phyloP scores from a whole-genome alignment of 2,888 invertebrate species.

The Drosophila subsilvestris region DNA sequence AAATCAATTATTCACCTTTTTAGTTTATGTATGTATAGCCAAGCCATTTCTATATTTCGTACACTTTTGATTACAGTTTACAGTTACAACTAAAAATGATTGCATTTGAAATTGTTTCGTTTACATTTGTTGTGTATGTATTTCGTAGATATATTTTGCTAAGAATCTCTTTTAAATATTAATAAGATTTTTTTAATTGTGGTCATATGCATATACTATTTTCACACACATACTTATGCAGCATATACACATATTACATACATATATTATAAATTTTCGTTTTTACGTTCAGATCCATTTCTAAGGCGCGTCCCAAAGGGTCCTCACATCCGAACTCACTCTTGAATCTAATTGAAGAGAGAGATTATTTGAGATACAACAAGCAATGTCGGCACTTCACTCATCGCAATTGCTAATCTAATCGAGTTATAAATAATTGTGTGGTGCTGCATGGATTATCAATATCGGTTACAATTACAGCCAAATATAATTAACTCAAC shows the following conservation, averaged over 20 bases:
- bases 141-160: conserved; percentile 69
- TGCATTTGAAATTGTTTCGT: conserved; percentile 66
- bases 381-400: conserved; percentile 6
- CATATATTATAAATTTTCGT: conserved; percentile 20
- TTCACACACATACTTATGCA: neutral
- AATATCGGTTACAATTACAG: conserved; percentile 58
- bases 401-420: conserved; percentile 46
- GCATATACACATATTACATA: conserved; percentile 25
- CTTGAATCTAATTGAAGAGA: conserved; percentile 74
- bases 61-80: conserved; percentile 72
- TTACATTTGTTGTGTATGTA: conserved; percentile 49
- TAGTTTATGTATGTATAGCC: conserved; percentile 71
- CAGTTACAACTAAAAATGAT: conserved; percentile 72
- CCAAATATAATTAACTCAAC: conserved; percentile 67
- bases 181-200: conserved; percentile 47
- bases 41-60: conserved; percentile 76
- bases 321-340: conserved; percentile 68
- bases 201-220: conserved; percentile 27
- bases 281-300: conserved; percentile 72
- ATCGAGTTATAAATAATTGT: conserved; percentile 28
- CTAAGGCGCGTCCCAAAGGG: conserved; percentile 77
- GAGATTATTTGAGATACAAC: conserved; percentile 58
- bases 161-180: conserved; percentile 63
- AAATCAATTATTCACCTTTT: conserved; percentile 15
- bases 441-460: conserved; percentile 29